These are phyloP conservation scores for Anguilla anguilla DNA, from an alignment of 2,797 vertebrate genomes.

Conservation along the genomic window DNA sequence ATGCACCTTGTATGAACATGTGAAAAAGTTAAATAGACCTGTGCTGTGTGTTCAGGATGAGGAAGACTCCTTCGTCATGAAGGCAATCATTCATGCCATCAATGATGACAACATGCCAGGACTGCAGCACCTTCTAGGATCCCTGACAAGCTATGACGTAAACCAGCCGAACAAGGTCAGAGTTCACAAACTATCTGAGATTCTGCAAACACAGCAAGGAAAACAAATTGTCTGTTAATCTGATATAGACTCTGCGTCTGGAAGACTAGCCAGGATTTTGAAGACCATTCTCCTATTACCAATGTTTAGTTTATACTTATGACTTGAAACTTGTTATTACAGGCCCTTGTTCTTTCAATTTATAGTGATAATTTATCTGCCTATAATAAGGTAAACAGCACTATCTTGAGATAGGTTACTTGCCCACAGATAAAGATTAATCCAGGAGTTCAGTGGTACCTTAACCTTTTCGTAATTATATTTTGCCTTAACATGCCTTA, in stretches of 20 bases:
- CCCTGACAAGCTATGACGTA: conserved; percentile 92
- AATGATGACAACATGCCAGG: conserved; percentile 98
- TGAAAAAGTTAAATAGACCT: not conserved
- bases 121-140: conserved; percentile 93
- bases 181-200: conserved; percentile 77
- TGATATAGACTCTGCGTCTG: not conserved
- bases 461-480: not conserved
- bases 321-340: not conserved
- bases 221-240: not conserved
- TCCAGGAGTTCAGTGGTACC: not conserved
- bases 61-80: conserved; percentile 99
- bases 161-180: conserved; percentile 97
- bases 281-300: not conserved
- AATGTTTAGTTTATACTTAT: not conserved
- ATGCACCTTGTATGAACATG: conserved; percentile 77
- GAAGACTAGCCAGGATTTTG: not conserved
- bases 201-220: not conserved
- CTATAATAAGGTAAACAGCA: not conserved
- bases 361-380: not conserved
- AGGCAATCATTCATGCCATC: conserved; percentile 98
- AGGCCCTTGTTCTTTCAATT: not conserved
- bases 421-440: not conserved
- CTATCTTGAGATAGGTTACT: not conserved
- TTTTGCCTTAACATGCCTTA: not conserved
- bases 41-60: conserved; percentile 78